A percentile compares a stretch with the other conserved stretches of the same genome.
Conservation (phyloP, 2,888 invertebrate genomes). For the Xanthia togata region DNA sequence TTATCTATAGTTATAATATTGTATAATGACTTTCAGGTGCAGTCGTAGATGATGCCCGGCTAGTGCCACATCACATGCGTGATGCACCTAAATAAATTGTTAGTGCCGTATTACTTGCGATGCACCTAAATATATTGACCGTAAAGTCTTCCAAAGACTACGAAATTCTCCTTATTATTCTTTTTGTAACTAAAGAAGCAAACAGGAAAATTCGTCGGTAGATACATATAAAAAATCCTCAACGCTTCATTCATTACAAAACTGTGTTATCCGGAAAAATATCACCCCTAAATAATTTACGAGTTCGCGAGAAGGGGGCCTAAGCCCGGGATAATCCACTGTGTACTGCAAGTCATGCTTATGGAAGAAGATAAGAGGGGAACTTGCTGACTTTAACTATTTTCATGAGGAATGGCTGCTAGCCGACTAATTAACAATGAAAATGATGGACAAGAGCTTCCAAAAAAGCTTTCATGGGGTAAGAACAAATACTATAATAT, state of each 20-base stretch:
- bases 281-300: constrained; percentile 51
- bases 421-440: background rate
- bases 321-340: constrained; percentile 34
- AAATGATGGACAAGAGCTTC: background rate
- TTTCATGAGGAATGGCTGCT: constrained; percentile 9
- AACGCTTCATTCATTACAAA: constrained; percentile 28
- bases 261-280: constrained; percentile 36
- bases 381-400: constrained; percentile 8
- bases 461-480: background rate
- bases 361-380: constrained; percentile 8
- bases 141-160: background rate
- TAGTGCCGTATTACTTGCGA: background rate
- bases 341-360: constrained; percentile 47
- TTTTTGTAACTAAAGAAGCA: background rate
- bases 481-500: background rate
- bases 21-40: constrained; percentile 3
- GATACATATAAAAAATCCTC: constrained; percentile 11
- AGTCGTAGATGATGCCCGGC: no score
- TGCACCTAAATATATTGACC: no score
- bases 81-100: no score
- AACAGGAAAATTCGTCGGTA: background rate
- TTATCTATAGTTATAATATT: background rate
- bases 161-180: background rate
- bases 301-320: constrained; percentile 13
- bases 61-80: no score